phyloP scores from a whole-genome alignment of 2,113 vertebrate genomes.

The Plectropomus leopardus region DNA sequence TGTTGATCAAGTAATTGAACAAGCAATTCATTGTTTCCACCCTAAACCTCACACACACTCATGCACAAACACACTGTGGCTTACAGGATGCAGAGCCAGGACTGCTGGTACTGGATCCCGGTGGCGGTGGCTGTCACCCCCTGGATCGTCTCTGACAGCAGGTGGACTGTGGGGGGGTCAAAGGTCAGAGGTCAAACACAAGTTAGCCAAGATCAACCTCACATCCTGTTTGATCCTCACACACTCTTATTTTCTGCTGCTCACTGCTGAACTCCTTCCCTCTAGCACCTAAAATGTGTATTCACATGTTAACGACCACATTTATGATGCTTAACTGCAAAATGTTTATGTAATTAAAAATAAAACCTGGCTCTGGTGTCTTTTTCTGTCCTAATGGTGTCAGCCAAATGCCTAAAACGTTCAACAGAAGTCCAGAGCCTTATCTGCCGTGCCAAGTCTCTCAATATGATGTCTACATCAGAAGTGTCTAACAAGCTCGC shows the following conservation, averaged over 20 bases:
- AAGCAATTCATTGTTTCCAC: too few species aligned
- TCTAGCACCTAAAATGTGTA: background rate
- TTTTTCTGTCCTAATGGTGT: background rate
- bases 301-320: too few species aligned
- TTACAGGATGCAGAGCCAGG: conserved; percentile 99
- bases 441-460: conserved; percentile 31
- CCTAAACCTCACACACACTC: background rate
- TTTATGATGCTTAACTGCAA: background rate
- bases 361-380: conserved; percentile 4
- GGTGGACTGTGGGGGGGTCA: conserved; percentile 90
- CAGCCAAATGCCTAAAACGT: conserved; percentile 28
- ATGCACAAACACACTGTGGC: conserved; percentile 50
- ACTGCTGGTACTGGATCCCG: conserved; percentile 97
- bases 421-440: conserved; percentile 1
- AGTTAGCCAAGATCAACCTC: conserved; percentile 23
- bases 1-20: background rate
- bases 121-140: conserved; percentile 95
- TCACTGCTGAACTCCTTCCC: background rate
- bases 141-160: conserved; percentile 97
- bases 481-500: conserved; percentile 63
- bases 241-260: background rate
- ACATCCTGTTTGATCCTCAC: background rate
- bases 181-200: conserved; percentile 60
- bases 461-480: conserved; percentile 61
- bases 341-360: background rate